Conservation (phyloP, 2,797 vertebrate genomes). For the Florisuga fusca region DNA sequence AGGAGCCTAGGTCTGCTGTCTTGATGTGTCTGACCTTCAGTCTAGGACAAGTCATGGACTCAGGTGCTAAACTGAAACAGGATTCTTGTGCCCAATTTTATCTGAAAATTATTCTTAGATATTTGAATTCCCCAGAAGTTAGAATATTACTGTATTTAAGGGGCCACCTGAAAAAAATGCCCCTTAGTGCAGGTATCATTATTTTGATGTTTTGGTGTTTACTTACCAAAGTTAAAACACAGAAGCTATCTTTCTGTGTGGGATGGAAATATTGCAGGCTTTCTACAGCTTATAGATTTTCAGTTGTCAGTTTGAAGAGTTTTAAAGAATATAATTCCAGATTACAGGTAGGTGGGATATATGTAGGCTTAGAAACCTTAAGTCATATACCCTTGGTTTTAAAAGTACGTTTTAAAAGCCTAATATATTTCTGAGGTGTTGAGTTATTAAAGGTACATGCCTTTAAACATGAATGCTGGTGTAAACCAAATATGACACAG, state of each 20-base stretch:
- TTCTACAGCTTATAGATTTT: neutral
- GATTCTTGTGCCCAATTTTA: neutral
- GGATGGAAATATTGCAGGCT: neutral
- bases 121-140: neutral
- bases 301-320: neutral
- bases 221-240: neutral
- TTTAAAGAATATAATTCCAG: neutral
- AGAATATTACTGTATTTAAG: neutral
- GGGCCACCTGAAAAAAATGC: neutral
- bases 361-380: neutral
- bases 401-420: neutral
- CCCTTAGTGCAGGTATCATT: neutral
- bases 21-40: neutral
- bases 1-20: neutral
- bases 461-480: neutral
- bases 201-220: neutral
- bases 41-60: neutral
- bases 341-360: neutral
- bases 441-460: neutral
- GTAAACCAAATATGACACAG: neutral
- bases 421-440: neutral
- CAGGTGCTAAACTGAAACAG: neutral
- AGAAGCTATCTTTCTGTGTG: neutral
- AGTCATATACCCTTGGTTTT: neutral
- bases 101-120: neutral